These are phyloP conservation scores for Tympanuchus pallidicinctus DNA, from an alignment of 2,113 vertebrate species.

Conservation along the genomic window DNA sequence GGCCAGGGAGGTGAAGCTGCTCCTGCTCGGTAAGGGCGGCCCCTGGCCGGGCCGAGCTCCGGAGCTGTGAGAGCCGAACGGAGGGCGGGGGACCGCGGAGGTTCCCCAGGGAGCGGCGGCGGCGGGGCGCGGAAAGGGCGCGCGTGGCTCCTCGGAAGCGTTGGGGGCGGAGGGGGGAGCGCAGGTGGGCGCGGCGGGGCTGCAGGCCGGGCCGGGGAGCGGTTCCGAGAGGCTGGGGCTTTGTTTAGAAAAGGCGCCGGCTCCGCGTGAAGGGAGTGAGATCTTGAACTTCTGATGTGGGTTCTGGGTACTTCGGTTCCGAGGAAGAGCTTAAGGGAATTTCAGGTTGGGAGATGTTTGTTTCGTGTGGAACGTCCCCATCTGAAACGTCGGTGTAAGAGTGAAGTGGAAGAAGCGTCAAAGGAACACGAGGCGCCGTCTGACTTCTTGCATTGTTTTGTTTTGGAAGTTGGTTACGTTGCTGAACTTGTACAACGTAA, in stretches of 20 bases:
- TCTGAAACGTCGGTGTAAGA: not conserved
- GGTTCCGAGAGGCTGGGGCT: not conserved
- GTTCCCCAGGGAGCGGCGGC: not conserved
- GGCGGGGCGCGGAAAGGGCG: not conserved
- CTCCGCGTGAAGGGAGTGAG: rapidly evolving
- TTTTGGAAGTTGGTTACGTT: not conserved
- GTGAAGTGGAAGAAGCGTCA: not conserved
- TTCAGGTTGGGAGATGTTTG: not conserved
- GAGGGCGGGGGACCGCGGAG: too few relatives aligned
- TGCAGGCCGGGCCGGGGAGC: not conserved
- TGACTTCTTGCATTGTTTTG: not conserved
- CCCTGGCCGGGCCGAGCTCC: not conserved
- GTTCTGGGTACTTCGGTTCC: not conserved
- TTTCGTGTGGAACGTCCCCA: not conserved
- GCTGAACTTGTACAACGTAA: not conserved
- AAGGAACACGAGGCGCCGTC: not conserved
- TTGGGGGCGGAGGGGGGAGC: too few relatives aligned
- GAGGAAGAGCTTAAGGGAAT: not conserved
- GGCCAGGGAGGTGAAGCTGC: slow-evolving; percentile 95
- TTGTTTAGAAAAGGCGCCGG: not conserved
- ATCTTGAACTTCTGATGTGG: not conserved
- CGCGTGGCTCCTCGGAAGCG: rapidly evolving
- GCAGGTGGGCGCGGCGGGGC: not conserved
- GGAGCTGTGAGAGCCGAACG: too few relatives aligned
- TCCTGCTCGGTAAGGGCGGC: slow-evolving; percentile 89